A percentile compares a stretch with the other conserved stretches of the same genome.
These are phyloP conservation scores for Australoheros scitulus DNA, from an alignment of 2,113 vertebrate species.

Conservation along the genomic window DNA sequence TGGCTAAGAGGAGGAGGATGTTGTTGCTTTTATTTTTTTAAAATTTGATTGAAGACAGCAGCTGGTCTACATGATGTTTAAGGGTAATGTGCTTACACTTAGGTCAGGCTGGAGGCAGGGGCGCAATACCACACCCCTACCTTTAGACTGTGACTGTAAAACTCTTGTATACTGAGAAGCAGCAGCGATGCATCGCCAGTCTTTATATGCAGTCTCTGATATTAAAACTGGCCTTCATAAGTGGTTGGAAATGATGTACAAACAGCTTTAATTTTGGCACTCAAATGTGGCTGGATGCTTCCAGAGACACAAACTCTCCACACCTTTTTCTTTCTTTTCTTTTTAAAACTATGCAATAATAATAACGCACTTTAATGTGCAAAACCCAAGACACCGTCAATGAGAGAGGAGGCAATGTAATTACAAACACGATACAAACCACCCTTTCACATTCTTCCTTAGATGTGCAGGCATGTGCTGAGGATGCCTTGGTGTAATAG, in stretches of 20 bases:
- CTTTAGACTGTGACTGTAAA: too few relatives aligned
- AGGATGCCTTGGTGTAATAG: conserved; percentile 49
- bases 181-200: neutral
- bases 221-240: neutral
- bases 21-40: neutral
- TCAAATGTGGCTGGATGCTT: conserved; percentile 64
- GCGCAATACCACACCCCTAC: neutral
- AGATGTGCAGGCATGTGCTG: conserved; percentile 11
- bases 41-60: neutral
- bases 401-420: conserved; percentile 40
- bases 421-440: conserved; percentile 12
- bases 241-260: neutral
- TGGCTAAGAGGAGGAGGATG: neutral
- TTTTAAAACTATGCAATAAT: conserved; percentile 21
- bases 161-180: neutral
- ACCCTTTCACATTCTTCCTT: neutral
- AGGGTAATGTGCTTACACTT: neutral
- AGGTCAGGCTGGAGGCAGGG: neutral
- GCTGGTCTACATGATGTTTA: neutral
- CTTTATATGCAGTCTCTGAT: neutral
- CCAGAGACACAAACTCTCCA: conserved; percentile 44
- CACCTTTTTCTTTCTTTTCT: conserved; percentile 18
- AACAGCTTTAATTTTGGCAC: neutral
- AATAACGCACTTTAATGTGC: conserved; percentile 68
- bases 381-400: conserved; percentile 58